phyloP scores from a whole-genome alignment of 2,113 vertebrate species.

The Caranx melampygus region DNA sequence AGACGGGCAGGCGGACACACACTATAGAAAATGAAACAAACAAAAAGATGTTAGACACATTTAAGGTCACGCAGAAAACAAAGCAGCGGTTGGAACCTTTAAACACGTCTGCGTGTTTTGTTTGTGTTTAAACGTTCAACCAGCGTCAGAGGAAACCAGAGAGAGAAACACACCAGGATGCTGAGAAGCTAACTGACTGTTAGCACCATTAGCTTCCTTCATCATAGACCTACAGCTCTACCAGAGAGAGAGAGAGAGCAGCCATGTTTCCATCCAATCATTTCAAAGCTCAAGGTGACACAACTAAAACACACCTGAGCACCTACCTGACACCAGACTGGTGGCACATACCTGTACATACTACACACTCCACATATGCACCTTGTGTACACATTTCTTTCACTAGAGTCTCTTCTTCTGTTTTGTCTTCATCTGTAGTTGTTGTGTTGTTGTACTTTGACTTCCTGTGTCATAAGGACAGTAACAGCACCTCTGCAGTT shows the following conservation, averaged over 20 bases:
- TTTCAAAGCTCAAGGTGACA: not conserved
- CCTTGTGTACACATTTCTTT: too few relatives aligned
- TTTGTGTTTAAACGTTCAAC: conserved; percentile 80
- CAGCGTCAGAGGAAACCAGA: conserved; percentile 61
- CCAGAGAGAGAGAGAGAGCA: conserved; percentile 19
- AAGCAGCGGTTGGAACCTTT: conserved; percentile 74
- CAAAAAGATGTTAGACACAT: conserved; percentile 83
- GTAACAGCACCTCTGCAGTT: too few relatives aligned
- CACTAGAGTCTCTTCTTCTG: too few relatives aligned
- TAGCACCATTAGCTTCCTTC: conserved; percentile 59
- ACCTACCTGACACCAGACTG: too few relatives aligned
- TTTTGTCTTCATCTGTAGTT: too few relatives aligned
- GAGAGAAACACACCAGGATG: conserved; percentile 54
- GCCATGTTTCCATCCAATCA: conserved; percentile 60
- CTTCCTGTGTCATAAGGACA: too few relatives aligned
- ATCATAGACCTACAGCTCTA: conserved; percentile 46
- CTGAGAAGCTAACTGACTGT: conserved; percentile 55
- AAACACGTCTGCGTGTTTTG: conserved; percentile 49
- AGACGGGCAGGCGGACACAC: conserved; percentile 73
- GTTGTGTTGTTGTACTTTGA: too few relatives aligned
- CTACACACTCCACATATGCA: too few relatives aligned
- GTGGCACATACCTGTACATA: too few relatives aligned
- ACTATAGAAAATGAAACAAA: conserved; percentile 80
- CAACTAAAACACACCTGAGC: not conserved
- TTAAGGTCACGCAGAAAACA: conserved; percentile 75